A percentile compares a stretch with the other conserved stretches of the same genome.
Conservation (phyloP, 2,888 invertebrate species). For the Drosophila eohydei region DNA sequence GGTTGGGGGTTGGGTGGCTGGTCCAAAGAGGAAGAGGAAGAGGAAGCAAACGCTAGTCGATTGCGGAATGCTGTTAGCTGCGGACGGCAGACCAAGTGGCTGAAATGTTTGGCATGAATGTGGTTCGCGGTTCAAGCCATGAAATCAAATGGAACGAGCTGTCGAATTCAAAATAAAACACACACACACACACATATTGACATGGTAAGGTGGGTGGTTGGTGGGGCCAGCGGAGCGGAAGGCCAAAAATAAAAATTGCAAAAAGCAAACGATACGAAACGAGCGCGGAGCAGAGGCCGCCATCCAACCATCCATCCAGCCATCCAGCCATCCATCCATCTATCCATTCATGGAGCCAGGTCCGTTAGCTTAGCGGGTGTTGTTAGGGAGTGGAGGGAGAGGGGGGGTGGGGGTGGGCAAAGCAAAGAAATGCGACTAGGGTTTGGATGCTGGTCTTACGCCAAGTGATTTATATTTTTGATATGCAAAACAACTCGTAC, state of each 20-base stretch:
- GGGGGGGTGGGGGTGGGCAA: too few relatives aligned
- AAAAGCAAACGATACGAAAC: conserved; percentile 50
- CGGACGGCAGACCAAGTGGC: conserved; percentile 56
- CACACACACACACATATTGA: conserved; percentile 23
- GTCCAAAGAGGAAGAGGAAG: background rate
- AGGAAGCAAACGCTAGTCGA: conserved; percentile 29
- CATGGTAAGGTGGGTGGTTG: background rate
- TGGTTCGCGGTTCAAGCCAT: conserved; percentile 32
- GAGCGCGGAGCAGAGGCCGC: conserved; percentile 57
- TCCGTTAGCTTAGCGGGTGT: conserved; percentile 31
- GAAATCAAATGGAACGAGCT: conserved; percentile 73
- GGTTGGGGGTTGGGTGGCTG: conserved; percentile 3
- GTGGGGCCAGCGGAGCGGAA: conserved; percentile 11
- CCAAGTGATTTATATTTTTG: conserved; percentile 81
- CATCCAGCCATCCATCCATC: conserved; percentile 50
- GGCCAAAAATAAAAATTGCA: conserved; percentile 37
- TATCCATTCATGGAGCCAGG: conserved; percentile 53
- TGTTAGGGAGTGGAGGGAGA: background rate
- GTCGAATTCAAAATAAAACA: conserved; percentile 59
- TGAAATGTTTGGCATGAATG: conserved; percentile 52
- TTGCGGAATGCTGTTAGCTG: conserved; percentile 34
- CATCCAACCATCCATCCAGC: conserved; percentile 46
- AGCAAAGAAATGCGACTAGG: conserved; percentile 1
- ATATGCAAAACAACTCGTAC: conserved; percentile 78
- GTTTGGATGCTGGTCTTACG: conserved; percentile 71